Base-by-base conservation (phyloP, 2,888 invertebrate genomes). In the Hirtodrosophila duncani region DNA sequence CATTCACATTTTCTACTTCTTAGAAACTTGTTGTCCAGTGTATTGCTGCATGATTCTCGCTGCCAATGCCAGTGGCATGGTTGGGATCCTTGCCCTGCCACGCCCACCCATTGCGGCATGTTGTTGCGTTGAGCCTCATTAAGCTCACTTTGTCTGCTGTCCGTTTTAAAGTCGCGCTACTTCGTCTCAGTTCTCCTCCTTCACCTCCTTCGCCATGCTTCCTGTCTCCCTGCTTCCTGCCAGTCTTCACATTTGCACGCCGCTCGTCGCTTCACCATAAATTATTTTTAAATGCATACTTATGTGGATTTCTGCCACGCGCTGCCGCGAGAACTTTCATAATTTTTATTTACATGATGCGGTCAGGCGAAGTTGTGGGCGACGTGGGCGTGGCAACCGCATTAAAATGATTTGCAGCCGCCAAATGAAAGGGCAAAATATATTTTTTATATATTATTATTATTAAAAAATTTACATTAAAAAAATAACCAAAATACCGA, bases 281-380 rank as follows among this genome's bases (percentile, higher is more conserved):
- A 67, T 65, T 65, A 65, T 67, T 67, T 65, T 65, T 64, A 65
- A 65, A 65, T 65, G 65, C 65, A 67, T 67, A 65, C 67, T 65
- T 65, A 67, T 65, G 60, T 60, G 68, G 64, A 67, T 64, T 64
- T 67, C 50, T 60, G 59, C 52, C 67, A 53, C 52, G 63, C 56
- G 58, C 60, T 59, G 59, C 58, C 33, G 51, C 64, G 50, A 67
- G 60, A 64, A 64, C 56, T 64, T 48, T 60, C 64, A 65, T 63
- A 65, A 65, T 65, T 65, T 56, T 67, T 63, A 63, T 63, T 63
- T 63, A 63, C 63, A 63, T 43, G 61, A 45, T 62, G 63, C 56
- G 43, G 56, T 34, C 24, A 45, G 46, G 10, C 30, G 43, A 24
- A n/a, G 36, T 23, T 26, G 29, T 17, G 16, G 11, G 23, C 10